These are phyloP conservation scores for Priocnemis perturbator DNA, from an alignment of 2,888 invertebrate species.

Conservation along the genomic window DNA sequence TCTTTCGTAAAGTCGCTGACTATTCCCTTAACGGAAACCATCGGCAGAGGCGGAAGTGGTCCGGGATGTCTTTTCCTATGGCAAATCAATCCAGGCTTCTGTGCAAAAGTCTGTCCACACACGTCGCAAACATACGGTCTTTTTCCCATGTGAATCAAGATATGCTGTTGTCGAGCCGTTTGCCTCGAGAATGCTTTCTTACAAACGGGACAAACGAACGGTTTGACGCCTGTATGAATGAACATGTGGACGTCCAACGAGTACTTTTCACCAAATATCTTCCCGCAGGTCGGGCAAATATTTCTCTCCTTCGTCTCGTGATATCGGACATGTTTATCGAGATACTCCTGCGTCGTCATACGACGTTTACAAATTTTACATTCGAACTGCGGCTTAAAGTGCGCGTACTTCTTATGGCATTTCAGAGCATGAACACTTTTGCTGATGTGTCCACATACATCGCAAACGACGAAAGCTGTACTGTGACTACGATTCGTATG, in stretches of 20 bases:
- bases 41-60: slow-evolving; percentile 58
- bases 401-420: slow-evolving; percentile 61
- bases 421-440: slow-evolving; percentile 61
- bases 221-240: slow-evolving; percentile 64
- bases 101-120: slow-evolving; percentile 62
- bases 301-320: slow-evolving; percentile 62
- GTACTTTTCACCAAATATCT: slow-evolving; percentile 53
- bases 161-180: slow-evolving; percentile 60
- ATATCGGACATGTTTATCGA: slow-evolving; percentile 59
- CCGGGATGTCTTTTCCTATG: slow-evolving; percentile 64
- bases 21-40: slow-evolving; percentile 60
- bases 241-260: slow-evolving; percentile 64
- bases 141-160: slow-evolving; percentile 63
- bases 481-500: slow-evolving; percentile 60
- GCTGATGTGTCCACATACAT: slow-evolving; percentile 61
- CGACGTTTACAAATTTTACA: slow-evolving; percentile 61
- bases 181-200: slow-evolving; percentile 54
- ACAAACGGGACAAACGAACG: slow-evolving; percentile 63
- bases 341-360: slow-evolving; percentile 59
- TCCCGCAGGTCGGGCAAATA: slow-evolving; percentile 62
- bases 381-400: slow-evolving; percentile 57
- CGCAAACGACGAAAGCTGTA: slow-evolving; percentile 59
- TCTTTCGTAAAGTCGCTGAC: slow-evolving; percentile 58
- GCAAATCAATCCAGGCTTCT: slow-evolving; percentile 62
- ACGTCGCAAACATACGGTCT: slow-evolving; percentile 63